Evolutionary conservation across 2,113 vertebrate genomes (phyloP), one percentile per base, ranked within the genome.

Genomic region (Aegithalos caudatus): DNA sequence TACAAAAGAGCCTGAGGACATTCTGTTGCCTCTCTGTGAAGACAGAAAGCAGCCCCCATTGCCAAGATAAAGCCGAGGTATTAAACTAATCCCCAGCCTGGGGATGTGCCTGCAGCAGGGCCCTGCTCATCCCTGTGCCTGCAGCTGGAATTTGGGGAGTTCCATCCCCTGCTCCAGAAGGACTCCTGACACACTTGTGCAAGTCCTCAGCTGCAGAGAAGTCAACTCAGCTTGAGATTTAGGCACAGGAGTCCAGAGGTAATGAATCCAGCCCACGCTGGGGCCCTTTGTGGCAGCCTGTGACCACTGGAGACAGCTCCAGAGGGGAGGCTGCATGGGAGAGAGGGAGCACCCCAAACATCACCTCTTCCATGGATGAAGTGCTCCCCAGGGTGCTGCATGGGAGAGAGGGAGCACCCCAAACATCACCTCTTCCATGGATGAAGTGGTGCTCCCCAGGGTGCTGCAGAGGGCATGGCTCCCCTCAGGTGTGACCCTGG

Each of bases 1-100:
- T 31, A 73, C 95, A 91, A 95, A 89, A 97, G 95, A 97, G 96
- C 92, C 81, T 38, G 96, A 97, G 97, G 97, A 90, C 83, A 84
- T 88, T 92, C 48, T 92, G 92, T 94, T 97, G 94, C 86, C 93
- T 96, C 81, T 57, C 62, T 74, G 71, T 44, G 95, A 96, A 97
- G 88, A 78, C 24, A 81, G 79, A 77, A 90, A 69, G 60, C 50
- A 82, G 78, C 37, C 54, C 62, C 51, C 66, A 65, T 31, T 11
- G 85, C 70, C 50, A 81, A 79, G 74, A 85, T 73, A 86, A 86
- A 85, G 88, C 73, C 9, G 38, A 76, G 88, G 83, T 42, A 70
- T 83, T 76, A 74, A 78, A 57, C 50, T 92, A 88, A 93, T 61
- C 93, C 88, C 77, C 42, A 64, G 66, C 40, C 60, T 29, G 70